These are phyloP conservation scores for Tiphia femorata DNA, from an alignment of 2,888 invertebrate species.

Conservation along the genomic window DNA sequence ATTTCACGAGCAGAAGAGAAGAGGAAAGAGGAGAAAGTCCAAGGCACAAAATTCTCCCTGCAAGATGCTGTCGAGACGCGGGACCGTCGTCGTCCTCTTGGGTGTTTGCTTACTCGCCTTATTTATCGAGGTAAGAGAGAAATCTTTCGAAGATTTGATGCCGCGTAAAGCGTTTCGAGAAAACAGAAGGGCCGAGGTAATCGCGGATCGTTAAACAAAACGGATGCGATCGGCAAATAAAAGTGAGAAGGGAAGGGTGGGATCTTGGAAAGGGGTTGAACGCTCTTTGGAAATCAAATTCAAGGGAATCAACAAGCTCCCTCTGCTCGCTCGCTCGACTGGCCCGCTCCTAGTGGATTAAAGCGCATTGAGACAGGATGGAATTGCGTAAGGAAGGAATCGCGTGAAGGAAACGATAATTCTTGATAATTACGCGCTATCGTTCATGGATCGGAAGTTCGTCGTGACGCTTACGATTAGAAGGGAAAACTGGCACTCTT, in stretches of 20 bases:
- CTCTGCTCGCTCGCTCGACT: no score
- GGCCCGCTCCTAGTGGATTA: no score
- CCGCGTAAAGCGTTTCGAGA: no score
- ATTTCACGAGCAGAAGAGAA: no score
- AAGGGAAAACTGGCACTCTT: no score
- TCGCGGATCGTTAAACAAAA: no score
- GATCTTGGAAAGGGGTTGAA: no score
- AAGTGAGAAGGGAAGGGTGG: no score
- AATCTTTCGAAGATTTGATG: background rate
- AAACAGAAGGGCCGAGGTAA: no score
- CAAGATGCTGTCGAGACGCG: background rate
- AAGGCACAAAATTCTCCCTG: background rate
- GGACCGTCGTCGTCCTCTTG: background rate
- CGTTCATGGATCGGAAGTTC: background rate
- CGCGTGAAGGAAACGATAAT: conserved; percentile 22
- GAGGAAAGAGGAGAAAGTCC: background rate
- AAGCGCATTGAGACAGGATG: conserved; percentile 29
- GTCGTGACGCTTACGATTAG: background rate
- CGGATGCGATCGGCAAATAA: no score
- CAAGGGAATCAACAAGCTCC: no score
- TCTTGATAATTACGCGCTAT: conserved; percentile 16
- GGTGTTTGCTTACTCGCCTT: background rate
- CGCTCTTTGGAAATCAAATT: no score
- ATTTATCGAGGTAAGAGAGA: background rate
- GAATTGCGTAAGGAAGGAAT: conserved; percentile 23